Conservation (phyloP, 2,113 vertebrate genomes). For the Sarotherodon lohbergeri region DNA sequence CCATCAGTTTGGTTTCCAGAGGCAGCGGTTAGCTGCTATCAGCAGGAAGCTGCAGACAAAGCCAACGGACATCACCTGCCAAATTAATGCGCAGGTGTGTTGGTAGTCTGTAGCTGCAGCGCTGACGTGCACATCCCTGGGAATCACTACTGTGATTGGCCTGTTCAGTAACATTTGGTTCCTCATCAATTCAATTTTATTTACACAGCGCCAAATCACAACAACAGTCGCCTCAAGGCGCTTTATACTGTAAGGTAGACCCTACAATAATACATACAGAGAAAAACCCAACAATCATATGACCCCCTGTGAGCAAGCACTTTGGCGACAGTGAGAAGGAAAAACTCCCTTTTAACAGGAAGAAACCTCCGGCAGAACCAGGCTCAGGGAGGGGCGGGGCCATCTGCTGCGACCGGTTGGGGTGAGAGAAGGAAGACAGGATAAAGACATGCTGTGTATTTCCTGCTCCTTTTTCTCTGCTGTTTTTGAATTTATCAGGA, state of each 20-base stretch:
- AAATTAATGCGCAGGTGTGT: not conserved
- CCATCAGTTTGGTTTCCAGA: not conserved
- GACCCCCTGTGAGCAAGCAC: fast-evolving
- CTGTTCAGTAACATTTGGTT: not conserved
- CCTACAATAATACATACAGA: fast-evolving
- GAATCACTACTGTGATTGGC: not conserved
- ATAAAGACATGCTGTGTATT: not conserved
- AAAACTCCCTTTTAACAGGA: not conserved
- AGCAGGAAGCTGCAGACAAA: not conserved
- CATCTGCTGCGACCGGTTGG: not conserved
- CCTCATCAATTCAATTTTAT: not conserved
- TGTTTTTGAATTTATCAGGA: fast-evolving
- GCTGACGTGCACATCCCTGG: not conserved
- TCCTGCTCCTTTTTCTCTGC: fast-evolving
- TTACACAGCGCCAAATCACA: not conserved
- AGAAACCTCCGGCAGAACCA: not conserved
- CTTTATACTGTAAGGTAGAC: fast-evolving
- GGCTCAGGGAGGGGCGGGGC: not conserved
- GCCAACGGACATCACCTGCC: not conserved
- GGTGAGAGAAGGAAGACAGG: not conserved
- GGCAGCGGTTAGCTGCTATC: not conserved
- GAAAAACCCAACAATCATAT: not conserved
- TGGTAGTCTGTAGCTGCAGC: not conserved
- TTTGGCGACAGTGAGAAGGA: fast-evolving
- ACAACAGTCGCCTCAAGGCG: fast-evolving